phyloP scores from a whole-genome alignment of 2,113 vertebrate genomes.

The Laticauda colubrina region DNA sequence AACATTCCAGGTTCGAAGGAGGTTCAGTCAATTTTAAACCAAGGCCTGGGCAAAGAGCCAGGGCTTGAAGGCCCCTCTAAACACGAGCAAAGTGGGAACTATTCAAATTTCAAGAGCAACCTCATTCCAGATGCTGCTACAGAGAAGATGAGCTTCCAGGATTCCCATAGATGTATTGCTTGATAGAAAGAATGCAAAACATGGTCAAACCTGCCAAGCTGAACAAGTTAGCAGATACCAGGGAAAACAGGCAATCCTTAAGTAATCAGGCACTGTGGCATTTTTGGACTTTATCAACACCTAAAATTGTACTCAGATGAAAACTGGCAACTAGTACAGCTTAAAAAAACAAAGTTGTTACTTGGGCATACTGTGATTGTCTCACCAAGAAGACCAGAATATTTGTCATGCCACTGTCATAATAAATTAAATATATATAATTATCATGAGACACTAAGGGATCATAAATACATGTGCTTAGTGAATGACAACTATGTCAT shows the following conservation, averaged over 20 bases:
- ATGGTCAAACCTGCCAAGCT: not conserved
- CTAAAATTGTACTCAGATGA: not conserved
- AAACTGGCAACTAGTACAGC: not conserved
- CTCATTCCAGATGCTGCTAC: not conserved
- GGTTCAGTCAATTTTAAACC: not conserved
- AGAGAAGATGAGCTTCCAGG: not conserved
- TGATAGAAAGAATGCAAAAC: not conserved
- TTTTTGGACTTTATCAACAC: not conserved
- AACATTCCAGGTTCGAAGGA: not conserved
- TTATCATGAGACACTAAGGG: not conserved
- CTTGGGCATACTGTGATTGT: not conserved
- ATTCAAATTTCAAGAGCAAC: not conserved
- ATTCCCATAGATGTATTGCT: not conserved
- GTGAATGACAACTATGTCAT: not conserved
- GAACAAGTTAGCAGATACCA: not conserved
- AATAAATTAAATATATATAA: not conserved
- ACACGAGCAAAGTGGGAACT: not conserved
- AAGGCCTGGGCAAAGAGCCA: not conserved
- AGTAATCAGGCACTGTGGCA: not conserved
- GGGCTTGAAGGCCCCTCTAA: not conserved
- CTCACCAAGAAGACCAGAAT: not conserved
- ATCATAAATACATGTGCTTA: not conserved
- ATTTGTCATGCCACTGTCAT: no score
- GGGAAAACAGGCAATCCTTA: not conserved
- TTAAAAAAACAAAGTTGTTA: not conserved